Conservation (phyloP, 92 coral and sea anemone species). For the Epizoanthus scotinus region DNA sequence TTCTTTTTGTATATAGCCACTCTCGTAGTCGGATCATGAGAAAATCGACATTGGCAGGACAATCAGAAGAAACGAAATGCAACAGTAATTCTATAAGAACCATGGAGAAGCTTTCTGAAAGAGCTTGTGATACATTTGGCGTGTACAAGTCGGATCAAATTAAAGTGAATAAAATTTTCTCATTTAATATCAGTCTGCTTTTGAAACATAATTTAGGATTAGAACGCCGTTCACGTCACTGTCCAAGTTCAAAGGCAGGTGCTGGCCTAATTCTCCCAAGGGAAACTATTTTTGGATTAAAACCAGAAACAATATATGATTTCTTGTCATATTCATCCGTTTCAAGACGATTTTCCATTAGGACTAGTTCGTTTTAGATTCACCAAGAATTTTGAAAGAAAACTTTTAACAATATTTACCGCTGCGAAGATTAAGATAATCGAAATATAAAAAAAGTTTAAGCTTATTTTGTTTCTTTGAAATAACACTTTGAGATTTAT, state of each 20-base stretch:
- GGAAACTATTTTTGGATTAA: constrained; percentile 4
- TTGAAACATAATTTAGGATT: background rate
- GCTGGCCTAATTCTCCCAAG: constrained; percentile 22
- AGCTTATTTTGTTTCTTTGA: constrained; percentile 18
- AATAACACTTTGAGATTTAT: constrained; percentile 13
- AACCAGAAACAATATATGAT: background rate
- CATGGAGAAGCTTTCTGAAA: background rate
- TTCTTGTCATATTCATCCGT: background rate
- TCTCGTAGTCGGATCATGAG: constrained; percentile 11
- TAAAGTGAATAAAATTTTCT: background rate
- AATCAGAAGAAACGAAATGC: constrained; percentile 31
- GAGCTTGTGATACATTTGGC: background rate
- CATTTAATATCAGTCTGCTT: background rate
- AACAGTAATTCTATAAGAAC: background rate
- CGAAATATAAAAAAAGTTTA: constrained; percentile 2
- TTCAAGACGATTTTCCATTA: background rate
- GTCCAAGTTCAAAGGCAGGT: constrained; percentile 2
- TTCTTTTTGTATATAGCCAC: constrained; percentile 34
- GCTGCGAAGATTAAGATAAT: constrained; percentile 21
- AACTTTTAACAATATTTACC: constrained; percentile 3
- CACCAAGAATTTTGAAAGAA: background rate
- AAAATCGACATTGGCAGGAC: constrained; percentile 8
- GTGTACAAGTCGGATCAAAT: too few species aligned
- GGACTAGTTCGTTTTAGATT: background rate
- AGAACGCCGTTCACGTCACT: background rate